These are phyloP conservation scores for Clytia hemisphaerica DNA, from an alignment of 30 jellyfish, hydroid and myxozoan genomes.

Conservation along the genomic window DNA sequence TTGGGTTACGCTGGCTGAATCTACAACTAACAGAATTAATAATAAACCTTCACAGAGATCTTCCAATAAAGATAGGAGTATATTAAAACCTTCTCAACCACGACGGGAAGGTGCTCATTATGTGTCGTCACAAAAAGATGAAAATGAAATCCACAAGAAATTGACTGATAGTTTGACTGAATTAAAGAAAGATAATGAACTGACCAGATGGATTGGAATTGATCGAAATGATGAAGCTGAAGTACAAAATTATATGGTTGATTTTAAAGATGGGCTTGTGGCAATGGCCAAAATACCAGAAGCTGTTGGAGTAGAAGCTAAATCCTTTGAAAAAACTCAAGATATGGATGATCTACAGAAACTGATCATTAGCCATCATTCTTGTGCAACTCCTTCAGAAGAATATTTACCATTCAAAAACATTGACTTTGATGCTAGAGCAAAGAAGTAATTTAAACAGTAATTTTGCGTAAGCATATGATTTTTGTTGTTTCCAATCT, in stretches of 20 bases:
- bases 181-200: not conserved
- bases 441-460: no score
- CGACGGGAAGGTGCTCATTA: not conserved
- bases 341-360: not conserved
- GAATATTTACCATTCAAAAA: not conserved
- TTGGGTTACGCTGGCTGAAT: not conserved
- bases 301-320: conserved; percentile 6
- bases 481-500: no score
- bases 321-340: not conserved
- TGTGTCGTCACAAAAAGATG: not conserved
- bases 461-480: no score
- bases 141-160: not conserved
- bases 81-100: not conserved
- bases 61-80: not conserved
- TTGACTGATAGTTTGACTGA: not conserved
- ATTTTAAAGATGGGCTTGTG: not conserved
- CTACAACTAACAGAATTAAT: not conserved
- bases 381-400: no score
- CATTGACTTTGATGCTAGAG: not conserved
- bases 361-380: not conserved
- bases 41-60: not conserved
- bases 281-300: conserved; percentile 1
- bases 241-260: not conserved
- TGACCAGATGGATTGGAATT: conserved; percentile 11
- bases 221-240: not conserved